phyloP scores from a whole-genome alignment of 2,797 vertebrate species.

The Acestrorhynchus altus region DNA sequence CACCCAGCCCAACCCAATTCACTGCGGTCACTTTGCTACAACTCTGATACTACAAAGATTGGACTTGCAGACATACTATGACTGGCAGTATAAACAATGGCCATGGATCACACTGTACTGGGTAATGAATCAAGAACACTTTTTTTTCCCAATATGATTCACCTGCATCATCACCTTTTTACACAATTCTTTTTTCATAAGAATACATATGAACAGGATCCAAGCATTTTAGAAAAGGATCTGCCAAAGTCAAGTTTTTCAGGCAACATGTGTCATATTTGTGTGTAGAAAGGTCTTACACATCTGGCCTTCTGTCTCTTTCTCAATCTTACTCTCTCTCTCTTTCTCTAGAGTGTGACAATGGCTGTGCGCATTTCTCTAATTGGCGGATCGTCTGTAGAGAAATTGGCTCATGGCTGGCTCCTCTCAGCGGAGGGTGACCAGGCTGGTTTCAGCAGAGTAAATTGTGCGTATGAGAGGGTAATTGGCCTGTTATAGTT shows the following conservation, averaged over 20 bases:
- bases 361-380: constrained; percentile 46
- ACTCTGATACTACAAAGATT: no score
- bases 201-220: neutral
- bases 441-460: constrained; percentile 43
- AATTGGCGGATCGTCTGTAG: constrained; percentile 50
- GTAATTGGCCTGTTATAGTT: constrained; percentile 51
- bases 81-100: no score
- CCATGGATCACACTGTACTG: no score
- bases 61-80: no score
- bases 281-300: neutral
- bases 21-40: no score
- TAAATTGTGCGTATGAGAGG: constrained; percentile 48
- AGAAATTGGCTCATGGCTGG: constrained; percentile 48
- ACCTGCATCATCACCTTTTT: neutral
- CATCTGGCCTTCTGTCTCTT: neutral
- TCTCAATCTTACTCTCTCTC: neutral
- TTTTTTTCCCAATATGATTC: no score
- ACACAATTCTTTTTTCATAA: neutral
- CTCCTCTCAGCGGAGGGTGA: constrained; percentile 47
- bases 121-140: no score
- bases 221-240: neutral
- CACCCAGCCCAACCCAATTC: no score
- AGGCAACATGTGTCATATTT: neutral
- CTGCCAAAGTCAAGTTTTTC: neutral
- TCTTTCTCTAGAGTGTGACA: constrained; percentile 32